phyloP scores from a whole-genome alignment of 2,888 invertebrate species.

The Ophion ventricosus region DNA sequence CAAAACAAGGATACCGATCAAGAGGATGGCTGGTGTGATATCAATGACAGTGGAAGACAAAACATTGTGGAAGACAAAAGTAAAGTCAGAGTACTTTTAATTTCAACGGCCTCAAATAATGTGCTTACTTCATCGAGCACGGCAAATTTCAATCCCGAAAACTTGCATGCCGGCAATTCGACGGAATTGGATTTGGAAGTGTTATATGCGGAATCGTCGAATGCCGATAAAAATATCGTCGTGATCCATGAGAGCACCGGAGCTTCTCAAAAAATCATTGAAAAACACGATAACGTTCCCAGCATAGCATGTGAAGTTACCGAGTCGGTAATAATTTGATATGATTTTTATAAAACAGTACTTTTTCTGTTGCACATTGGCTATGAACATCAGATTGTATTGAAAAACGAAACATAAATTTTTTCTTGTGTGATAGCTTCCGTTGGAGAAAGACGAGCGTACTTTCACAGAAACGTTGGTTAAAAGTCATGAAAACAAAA shows the following conservation, averaged over 20 bases:
- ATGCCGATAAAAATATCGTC: neutral
- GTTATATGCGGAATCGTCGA: neutral
- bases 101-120: neutral
- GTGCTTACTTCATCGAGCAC: neutral
- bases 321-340: too few species aligned
- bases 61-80: conserved; percentile 1
- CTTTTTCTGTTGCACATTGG: too few species aligned
- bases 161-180: neutral
- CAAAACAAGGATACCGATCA: conserved; percentile 2
- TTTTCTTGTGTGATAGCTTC: too few species aligned
- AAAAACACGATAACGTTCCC: too few species aligned
- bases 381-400: too few species aligned
- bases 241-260: too few species aligned
- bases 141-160: neutral
- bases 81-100: conserved; percentile 4
- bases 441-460: too few species aligned
- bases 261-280: too few species aligned
- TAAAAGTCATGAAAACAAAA: neutral
- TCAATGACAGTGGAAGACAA: conserved; percentile 21
- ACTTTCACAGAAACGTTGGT: too few species aligned
- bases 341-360: too few species aligned
- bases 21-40: conserved; percentile 12
- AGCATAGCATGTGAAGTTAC: too few species aligned
- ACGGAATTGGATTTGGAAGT: conserved; percentile 9
- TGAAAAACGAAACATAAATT: too few species aligned